Evolutionary conservation across 2,797 vertebrate species (phyloP).

Genomic region (Melanotaenia nigrans): DNA sequence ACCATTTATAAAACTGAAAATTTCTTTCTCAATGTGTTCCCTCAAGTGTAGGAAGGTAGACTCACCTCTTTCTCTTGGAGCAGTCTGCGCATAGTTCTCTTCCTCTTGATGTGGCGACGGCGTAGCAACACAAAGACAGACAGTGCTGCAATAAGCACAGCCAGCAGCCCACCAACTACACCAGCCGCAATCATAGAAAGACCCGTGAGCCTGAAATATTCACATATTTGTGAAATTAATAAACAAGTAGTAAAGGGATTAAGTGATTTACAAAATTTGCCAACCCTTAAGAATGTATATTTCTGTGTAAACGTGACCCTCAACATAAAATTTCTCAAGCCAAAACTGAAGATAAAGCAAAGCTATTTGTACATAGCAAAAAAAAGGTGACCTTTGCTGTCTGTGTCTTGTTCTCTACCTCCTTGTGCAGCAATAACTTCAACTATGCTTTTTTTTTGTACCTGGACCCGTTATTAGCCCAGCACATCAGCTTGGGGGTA

Average conservation of each 20-base stretch:
- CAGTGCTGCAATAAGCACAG: slow-evolving; percentile 84
- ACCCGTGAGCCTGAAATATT: slow-evolving; percentile 69
- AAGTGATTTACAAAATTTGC: neutral
- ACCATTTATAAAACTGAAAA: neutral
- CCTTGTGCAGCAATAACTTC: too few relatives aligned
- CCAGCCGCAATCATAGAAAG: slow-evolving; percentile 90
- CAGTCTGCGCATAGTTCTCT: slow-evolving; percentile 92
- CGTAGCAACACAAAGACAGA: slow-evolving; percentile 89
- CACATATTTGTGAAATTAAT: slow-evolving; percentile 13
- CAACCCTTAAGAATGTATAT: neutral
- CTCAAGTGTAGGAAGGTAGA: neutral
- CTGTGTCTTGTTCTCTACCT: too few relatives aligned
- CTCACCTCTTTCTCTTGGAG: slow-evolving; percentile 94
- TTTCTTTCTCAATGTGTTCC: slow-evolving; percentile 1
- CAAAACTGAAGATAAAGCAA: too few relatives aligned
- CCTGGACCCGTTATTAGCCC: neutral
- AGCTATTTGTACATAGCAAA: too few relatives aligned
- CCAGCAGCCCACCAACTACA: slow-evolving; percentile 90
- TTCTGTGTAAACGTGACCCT: neutral
- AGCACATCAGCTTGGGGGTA: neutral
- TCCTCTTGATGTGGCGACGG: slow-evolving; percentile 91
- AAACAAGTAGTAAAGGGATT: slow-evolving; percentile 10
- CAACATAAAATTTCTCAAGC: neutral
- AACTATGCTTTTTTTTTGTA: too few relatives aligned
- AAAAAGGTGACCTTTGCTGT: too few relatives aligned